Evolutionary conservation across 2,113 vertebrate species (phyloP), one percentile per base, ranked within the genome.

Genomic region (Colaptes auratus): DNA sequence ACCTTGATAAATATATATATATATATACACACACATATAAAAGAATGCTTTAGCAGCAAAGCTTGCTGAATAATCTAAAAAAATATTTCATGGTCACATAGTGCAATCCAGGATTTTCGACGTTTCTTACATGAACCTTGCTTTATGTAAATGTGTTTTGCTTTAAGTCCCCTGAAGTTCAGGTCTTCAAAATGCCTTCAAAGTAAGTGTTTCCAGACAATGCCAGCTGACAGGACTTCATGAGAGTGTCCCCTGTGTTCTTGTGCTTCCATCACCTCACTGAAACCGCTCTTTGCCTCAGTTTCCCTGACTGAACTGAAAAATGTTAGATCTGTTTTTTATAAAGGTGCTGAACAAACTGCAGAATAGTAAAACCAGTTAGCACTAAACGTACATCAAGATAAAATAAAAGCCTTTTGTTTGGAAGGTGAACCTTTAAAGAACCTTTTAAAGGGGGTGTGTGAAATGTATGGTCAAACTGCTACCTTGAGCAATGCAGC

Each of bases 351-450:
- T 3, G 2, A 42, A 48, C 59, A 48, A 48, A 23, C 17, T 18
- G 48, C 24, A 25, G n/a, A 48, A 28, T 0, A 35, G 28, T 15
- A 31, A 35, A 70, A 39, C 5, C 2, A 65, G 27, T 14, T 19
- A 27, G 6, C 8, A 1, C 6, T 13, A 55, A 30, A 56, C 3
- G 5, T 2, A 14, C 4, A 2, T 0, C 2, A 66, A 90, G 76
- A 59, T 3, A 36, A 64, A 83, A 66, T 1, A 36, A 81, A 75
- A 31, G 39, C n/a, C 11, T 80, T 76, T 33, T 84, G 69, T 65
- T 30, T 4, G 3, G 21, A 89, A 70, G 78, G 35, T 2, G 36
- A 70, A 20, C 5, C 21, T 65, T 23, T 55, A n/a, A 33, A 35
- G 36, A 48, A 71, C 0, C 50, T 52, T 52, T 52, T 52, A 1